These are phyloP conservation scores for Odontophorus gujanensis DNA, from an alignment of 2,113 vertebrate genomes.

Conservation along the genomic window DNA sequence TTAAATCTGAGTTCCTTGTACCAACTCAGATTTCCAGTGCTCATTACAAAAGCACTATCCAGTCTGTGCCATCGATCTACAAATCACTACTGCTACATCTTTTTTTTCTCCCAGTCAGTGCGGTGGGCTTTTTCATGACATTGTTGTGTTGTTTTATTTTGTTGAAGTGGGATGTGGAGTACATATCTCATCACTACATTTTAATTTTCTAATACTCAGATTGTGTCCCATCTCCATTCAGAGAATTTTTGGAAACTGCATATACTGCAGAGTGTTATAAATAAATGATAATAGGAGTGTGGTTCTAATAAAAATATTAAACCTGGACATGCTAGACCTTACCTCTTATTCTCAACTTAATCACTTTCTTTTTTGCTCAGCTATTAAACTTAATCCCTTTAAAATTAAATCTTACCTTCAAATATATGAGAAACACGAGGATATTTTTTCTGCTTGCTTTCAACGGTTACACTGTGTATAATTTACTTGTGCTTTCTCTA, in stretches of 20 bases:
- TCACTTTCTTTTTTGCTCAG: not conserved
- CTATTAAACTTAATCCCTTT: not conserved
- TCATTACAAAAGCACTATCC: not conserved
- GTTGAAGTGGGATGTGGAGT: not conserved
- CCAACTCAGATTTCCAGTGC: not conserved
- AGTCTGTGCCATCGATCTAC: not conserved
- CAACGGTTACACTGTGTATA: not conserved
- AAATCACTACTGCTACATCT: not conserved
- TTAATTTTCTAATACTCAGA: not conserved
- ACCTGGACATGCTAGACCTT: not conserved
- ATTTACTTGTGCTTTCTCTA: not conserved
- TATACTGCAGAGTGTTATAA: not conserved
- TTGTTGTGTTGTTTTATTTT: not conserved
- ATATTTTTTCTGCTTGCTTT: not conserved
- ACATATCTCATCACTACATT: not conserved
- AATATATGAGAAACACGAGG: not conserved
- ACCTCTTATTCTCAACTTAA: not conserved
- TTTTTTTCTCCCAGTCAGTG: not conserved
- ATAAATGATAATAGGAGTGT: not conserved
- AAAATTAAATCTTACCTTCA: not conserved
- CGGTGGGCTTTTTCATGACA: not conserved
- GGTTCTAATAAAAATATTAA: not conserved
- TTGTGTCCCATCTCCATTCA: not conserved
- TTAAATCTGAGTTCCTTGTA: not conserved
- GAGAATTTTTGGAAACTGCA: not conserved